Conservation (phyloP, 1,140 invertebrate species). For the Choristoneura fumiferana region DNA sequence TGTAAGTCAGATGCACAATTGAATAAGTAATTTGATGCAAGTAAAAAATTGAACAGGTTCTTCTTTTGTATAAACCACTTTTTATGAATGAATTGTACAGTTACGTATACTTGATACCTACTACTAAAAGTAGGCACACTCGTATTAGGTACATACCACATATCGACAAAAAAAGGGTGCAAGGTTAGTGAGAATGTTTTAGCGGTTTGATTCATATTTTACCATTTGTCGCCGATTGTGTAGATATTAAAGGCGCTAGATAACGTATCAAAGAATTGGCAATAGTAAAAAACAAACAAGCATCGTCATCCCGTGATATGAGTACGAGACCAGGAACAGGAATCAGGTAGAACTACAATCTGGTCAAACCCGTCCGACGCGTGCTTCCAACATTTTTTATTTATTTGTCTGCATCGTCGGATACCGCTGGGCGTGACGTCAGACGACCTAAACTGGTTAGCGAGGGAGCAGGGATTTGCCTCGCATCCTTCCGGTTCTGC, state of each 20-base stretch:
- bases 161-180: too few species aligned
- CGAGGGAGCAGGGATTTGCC: constrained; percentile 77
- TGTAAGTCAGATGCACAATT: not conserved
- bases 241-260: not conserved
- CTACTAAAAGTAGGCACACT: too few species aligned
- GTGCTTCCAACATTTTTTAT: constrained; percentile 78
- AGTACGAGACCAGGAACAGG: constrained; percentile 72
- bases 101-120: not conserved
- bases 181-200: too few species aligned
- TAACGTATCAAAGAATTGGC: not conserved
- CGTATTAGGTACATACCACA: too few species aligned
- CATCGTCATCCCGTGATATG: constrained; percentile 48
- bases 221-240: too few species aligned
- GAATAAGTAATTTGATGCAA: not conserved
- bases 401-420: constrained; percentile 76
- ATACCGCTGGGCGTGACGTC: constrained; percentile 77
- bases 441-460: constrained; percentile 77
- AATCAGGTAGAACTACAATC: constrained; percentile 78
- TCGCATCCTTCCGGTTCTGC: constrained; percentile 77
- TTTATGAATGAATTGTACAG: constrained; percentile 10
- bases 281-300: constrained; percentile 34
- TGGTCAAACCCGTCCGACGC: constrained; percentile 76
- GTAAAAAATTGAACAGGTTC: constrained; percentile 11
- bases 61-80: constrained; percentile 1
- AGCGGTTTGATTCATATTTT: too few species aligned